Percentiles rank a stretch among this genome's conserved stretches.
phyloP scores from a whole-genome alignment of 2,888 invertebrate genomes.

The Petrophora chlorosata region DNA sequence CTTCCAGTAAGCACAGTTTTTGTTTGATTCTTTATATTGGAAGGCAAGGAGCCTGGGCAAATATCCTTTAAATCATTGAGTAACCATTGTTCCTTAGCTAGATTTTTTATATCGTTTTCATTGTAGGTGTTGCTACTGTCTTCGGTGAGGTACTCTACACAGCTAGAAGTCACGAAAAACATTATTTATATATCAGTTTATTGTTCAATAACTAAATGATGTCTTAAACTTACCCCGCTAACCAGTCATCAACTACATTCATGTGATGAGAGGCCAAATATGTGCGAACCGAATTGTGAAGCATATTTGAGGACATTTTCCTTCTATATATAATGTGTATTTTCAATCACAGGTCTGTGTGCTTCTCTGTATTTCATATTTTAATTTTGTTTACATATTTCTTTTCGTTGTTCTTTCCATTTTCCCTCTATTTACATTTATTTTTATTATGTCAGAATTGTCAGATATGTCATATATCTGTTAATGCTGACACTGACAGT shows the following conservation, averaged over 20 bases:
- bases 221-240: slow-evolving; percentile 57
- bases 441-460: too few relatives aligned
- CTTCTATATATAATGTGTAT: neutral
- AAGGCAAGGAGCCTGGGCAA: slow-evolving; percentile 85
- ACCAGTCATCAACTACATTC: slow-evolving; percentile 69
- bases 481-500: too few relatives aligned
- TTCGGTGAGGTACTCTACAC: slow-evolving; percentile 81
- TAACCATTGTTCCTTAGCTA: slow-evolving; percentile 87
- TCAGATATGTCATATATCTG: too few relatives aligned
- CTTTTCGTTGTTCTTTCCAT: too few relatives aligned
- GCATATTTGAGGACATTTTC: slow-evolving; percentile 28
- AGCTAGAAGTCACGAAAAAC: slow-evolving; percentile 53
- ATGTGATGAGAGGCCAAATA: slow-evolving; percentile 63
- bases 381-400: too few relatives aligned
- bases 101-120: slow-evolving; percentile 77
- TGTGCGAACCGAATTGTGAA: slow-evolving; percentile 51
- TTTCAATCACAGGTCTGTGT: too few relatives aligned
- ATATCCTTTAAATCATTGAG: slow-evolving; percentile 86
- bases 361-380: too few relatives aligned
- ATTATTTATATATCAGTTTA: neutral
- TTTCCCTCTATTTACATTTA: too few relatives aligned
- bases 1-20: slow-evolving; percentile 78
- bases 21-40: slow-evolving; percentile 71
- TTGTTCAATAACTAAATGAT: too few relatives aligned
- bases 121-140: slow-evolving; percentile 65